Evolutionary conservation across 1,140 invertebrate species (phyloP), one percentile per base, ranked within the genome.

Genomic region (Drosophila jambulina): DNA sequence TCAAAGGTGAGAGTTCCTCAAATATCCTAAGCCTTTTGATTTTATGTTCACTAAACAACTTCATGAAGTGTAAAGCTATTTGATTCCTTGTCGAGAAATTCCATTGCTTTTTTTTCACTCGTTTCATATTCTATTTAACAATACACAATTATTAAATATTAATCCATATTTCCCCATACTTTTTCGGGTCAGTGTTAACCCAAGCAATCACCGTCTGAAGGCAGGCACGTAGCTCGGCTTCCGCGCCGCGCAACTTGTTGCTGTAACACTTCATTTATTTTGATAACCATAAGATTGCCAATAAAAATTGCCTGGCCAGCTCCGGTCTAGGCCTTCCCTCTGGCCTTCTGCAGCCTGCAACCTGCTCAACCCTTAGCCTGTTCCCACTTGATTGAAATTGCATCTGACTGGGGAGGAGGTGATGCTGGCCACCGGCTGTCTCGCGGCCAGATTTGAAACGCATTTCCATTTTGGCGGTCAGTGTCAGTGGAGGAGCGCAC

Each of bases 241-340:
- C 72, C 84, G 84, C 84, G 74, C 64, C 78, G 71, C 70, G 63
- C 71, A 87, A 82, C 76, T 87, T 80, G 83, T 87, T 82, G 78
- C 79, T 77, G 78, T 79, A 88, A 88, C 85, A 91, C 86, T 90
- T 90, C 86, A 90, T 90, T 90, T 91, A 90, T 85, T 90, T 85
- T 90, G 86, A 90, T 90, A 90, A 91, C 78, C 85, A 88, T 90
- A 88, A 88, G 85, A 88, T 88, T 88, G 84, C 84, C 80, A 88
- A 83, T 83, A 80, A 85, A 71, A 72, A 67, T 79, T 76, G 64
- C 65, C 59, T 49, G 74, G 32, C 56, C 56, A 76, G 63, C 56
- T 49, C 23, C 54, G 42, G 42, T 57, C 48, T 51, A 51, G 49
- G 27, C 12, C 42, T 10, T 13, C 1, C 34, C 40, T 38, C 62